A percentile compares a stretch with the other conserved stretches of the same genome.
phyloP scores from a whole-genome alignment of 2,113 vertebrate genomes.

The Poicephalus gulielmi region DNA sequence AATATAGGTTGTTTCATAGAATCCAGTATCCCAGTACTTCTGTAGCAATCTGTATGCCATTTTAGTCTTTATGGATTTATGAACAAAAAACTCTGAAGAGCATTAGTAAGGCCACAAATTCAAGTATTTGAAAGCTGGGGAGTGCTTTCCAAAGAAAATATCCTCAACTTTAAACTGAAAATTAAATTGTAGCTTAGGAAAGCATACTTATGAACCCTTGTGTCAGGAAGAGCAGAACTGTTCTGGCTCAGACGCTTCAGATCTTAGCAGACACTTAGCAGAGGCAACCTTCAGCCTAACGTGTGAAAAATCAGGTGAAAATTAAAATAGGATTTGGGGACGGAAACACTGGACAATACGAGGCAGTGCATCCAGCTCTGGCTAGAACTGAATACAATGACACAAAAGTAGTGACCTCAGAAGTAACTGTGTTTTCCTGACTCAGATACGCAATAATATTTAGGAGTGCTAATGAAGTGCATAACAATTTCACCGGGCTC shows the following conservation, averaged over 20 bases:
- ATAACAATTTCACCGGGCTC: background rate
- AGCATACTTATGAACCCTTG: background rate
- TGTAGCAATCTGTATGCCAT: background rate
- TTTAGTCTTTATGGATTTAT: background rate
- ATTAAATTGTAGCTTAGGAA: background rate
- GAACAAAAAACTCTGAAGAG: background rate
- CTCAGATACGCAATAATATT: background rate
- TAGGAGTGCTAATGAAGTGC: background rate
- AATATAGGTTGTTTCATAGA: background rate
- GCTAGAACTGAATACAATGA: conserved; percentile 7
- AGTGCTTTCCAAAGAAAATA: conserved; percentile 31
- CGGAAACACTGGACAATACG: background rate
- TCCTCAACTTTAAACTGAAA: background rate
- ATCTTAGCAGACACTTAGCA: background rate
- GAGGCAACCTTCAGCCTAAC: background rate
- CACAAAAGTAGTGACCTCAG: background rate
- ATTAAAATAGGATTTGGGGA: conserved; percentile 2
- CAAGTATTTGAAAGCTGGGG: conserved; percentile 7
- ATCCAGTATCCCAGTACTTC: background rate
- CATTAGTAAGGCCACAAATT: background rate
- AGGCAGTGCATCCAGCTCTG: conserved; percentile 12
- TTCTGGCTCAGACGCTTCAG: background rate
- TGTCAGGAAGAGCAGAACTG: background rate
- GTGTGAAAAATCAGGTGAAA: background rate
- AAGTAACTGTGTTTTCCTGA: conserved; percentile 23